Conservation (phyloP, 2,113 vertebrate genomes). For the Xiphophorus hellerii region DNA sequence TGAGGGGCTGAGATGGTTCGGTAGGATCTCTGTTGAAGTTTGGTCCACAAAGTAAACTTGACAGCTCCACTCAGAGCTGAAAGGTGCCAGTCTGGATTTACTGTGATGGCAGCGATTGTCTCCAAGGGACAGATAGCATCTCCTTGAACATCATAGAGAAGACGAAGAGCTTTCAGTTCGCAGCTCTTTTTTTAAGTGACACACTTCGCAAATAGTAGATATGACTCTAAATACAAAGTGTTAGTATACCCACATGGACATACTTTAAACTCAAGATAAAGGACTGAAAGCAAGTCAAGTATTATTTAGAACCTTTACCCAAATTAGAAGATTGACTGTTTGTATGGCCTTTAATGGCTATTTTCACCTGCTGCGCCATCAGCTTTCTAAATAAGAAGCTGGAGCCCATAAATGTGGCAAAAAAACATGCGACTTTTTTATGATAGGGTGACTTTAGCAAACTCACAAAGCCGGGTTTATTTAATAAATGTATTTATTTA, state of each 20-base stretch:
- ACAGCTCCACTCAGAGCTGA: neutral
- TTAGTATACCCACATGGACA: neutral
- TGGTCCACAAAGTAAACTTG: neutral
- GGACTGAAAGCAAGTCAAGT: neutral
- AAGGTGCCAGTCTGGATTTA: constrained; percentile 28
- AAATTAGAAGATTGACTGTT: neutral
- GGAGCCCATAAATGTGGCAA: too few species aligned
- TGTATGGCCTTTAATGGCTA: neutral
- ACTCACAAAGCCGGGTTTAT: too few species aligned
- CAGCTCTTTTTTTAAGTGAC: constrained; percentile 13
- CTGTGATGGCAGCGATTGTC: constrained; percentile 14
- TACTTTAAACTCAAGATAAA: constrained; percentile 8
- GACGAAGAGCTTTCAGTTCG: constrained; percentile 10
- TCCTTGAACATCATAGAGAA: constrained; percentile 22
- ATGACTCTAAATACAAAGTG: constrained; percentile 9
- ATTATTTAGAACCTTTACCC: neutral
- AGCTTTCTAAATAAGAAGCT: too few species aligned
- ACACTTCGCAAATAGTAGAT: constrained; percentile 25
- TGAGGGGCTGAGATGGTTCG: neutral
- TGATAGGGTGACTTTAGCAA: too few species aligned
- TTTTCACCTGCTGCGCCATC: too few species aligned
- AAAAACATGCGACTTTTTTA: too few species aligned
- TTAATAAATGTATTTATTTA: too few species aligned
- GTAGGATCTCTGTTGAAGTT: neutral
- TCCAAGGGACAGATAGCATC: constrained; percentile 23